A percentile compares a stretch with the other conserved stretches of the same genome.
phyloP scores from a whole-genome alignment of 2,888 invertebrate species.

The Pseudococcus viburni region DNA sequence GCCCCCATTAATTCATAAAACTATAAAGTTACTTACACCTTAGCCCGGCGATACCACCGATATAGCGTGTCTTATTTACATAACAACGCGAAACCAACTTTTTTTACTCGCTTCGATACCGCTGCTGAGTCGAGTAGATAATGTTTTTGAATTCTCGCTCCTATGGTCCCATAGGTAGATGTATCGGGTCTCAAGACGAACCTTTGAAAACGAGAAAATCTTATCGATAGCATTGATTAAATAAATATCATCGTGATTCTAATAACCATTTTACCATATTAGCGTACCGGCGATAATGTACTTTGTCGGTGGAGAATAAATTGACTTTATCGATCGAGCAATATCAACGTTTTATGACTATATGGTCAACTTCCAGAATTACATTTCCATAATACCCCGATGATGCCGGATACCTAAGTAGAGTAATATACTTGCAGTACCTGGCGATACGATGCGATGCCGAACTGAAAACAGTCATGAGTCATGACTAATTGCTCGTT shows the following conservation, averaged over 20 bases:
- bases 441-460: too few relatives aligned
- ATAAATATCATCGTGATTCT: conserved; percentile 41
- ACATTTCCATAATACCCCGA: conserved; percentile 1
- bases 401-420: too few relatives aligned
- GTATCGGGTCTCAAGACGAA: neutral
- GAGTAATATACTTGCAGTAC: too few relatives aligned
- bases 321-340: conserved; percentile 34
- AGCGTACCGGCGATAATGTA: conserved; percentile 46
- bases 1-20: conserved; percentile 44
- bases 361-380: conserved; percentile 23
- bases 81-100: conserved; percentile 46
- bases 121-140: neutral
- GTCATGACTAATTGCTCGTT: too few relatives aligned
- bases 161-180: neutral
- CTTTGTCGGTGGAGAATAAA: conserved; percentile 39
- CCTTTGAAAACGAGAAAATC: conserved; percentile 29
- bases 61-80: conserved; percentile 46
- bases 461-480: neutral
- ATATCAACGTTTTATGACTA: conserved; percentile 34
- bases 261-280: conserved; percentile 30
- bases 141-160: too few relatives aligned
- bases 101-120: conserved; percentile 3
- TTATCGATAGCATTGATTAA: conserved; percentile 49
- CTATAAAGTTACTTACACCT: conserved; percentile 48
- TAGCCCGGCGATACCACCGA: neutral